Percentiles rank a stretch among this genome's conserved stretches.
These are phyloP conservation scores for Ameiurus melas DNA, from an alignment of 2,113 vertebrate genomes.

Conservation along the genomic window DNA sequence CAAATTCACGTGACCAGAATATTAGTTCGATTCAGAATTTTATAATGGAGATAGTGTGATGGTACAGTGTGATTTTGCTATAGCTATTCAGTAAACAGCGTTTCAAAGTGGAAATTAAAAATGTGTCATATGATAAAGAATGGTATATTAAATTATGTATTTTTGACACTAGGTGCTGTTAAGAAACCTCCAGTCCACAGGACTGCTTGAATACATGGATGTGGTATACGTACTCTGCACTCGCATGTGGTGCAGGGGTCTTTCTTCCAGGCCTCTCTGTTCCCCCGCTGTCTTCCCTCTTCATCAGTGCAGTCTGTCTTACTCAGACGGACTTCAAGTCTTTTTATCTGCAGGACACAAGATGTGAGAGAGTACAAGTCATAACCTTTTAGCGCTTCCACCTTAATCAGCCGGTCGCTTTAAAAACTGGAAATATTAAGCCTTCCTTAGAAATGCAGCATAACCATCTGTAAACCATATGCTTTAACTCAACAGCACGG, in stretches of 20 bases:
- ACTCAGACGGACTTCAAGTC: conserved; percentile 89
- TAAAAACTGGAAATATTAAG: not conserved
- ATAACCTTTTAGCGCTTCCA: not conserved
- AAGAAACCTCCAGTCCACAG: not conserved
- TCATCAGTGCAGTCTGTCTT: conserved; percentile 84
- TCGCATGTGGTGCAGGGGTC: conserved; percentile 86
- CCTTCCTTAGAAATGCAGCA: not conserved
- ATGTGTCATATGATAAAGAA: not conserved
- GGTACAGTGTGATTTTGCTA: not conserved
- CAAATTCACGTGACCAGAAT: not conserved
- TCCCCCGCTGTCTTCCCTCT: conserved; percentile 74
- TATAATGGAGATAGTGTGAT: not conserved
- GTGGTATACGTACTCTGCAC: conserved; percentile 77
- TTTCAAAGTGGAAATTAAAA: not conserved
- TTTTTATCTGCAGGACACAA: conserved; percentile 82
- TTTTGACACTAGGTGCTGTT: not conserved
- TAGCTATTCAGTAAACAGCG: not conserved
- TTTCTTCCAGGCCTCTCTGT: conserved; percentile 82
- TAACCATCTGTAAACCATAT: conserved; percentile 3
- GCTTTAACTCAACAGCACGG: not conserved
- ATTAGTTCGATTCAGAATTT: not conserved
- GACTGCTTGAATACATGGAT: not conserved
- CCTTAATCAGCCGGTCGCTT: not conserved
- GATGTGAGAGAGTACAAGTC: not conserved
- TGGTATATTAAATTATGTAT: not conserved